Percentiles rank a stretch among this genome's conserved stretches.
These are phyloP conservation scores for Labeo calbasu DNA, from an alignment of 2,797 vertebrate genomes.

Conservation along the genomic window DNA sequence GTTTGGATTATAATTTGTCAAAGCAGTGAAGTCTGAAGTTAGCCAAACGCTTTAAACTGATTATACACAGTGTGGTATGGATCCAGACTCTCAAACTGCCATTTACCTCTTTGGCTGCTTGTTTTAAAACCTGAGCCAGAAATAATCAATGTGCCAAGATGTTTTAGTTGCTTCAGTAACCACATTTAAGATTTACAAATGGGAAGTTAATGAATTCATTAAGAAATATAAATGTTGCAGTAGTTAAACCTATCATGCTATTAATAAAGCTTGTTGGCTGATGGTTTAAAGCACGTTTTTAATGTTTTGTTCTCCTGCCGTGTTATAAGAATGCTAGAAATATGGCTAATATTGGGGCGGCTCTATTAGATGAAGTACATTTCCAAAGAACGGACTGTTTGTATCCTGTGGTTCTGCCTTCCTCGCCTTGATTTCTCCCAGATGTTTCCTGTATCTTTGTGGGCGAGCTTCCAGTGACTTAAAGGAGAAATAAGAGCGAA, in stretches of 20 bases:
- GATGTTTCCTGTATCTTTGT: constrained; percentile 91
- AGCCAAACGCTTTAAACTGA: neutral
- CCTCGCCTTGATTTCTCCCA: constrained; percentile 81
- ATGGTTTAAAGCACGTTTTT: neutral
- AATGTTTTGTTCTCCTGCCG: neutral
- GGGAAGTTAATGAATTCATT: neutral
- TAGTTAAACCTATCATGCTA: neutral
- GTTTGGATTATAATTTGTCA: constrained; percentile 39
- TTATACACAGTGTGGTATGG: neutral
- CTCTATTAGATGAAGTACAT: constrained; percentile 58
- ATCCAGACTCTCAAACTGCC: constrained; percentile 10
- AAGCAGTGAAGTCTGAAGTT: constrained; percentile 13
- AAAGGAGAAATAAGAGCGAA: constrained; percentile 49
- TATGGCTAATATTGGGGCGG: constrained; percentile 20
- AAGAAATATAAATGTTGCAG: neutral
- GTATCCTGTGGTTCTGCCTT: constrained; percentile 77
- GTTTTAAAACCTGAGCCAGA: constrained; percentile 10
- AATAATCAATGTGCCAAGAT: neutral
- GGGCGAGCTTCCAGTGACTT: constrained; percentile 55
- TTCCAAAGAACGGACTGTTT: constrained; percentile 66
- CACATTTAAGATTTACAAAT: neutral
- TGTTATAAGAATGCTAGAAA: neutral
- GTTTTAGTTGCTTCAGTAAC: neutral
- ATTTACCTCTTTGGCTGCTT: constrained; percentile 17
- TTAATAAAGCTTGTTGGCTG: neutral